A percentile compares a stretch with the other conserved stretches of the same genome.
Evolutionary conservation across 2,888 invertebrate genomes (phyloP).

Genomic region (Tachina lurida): DNA sequence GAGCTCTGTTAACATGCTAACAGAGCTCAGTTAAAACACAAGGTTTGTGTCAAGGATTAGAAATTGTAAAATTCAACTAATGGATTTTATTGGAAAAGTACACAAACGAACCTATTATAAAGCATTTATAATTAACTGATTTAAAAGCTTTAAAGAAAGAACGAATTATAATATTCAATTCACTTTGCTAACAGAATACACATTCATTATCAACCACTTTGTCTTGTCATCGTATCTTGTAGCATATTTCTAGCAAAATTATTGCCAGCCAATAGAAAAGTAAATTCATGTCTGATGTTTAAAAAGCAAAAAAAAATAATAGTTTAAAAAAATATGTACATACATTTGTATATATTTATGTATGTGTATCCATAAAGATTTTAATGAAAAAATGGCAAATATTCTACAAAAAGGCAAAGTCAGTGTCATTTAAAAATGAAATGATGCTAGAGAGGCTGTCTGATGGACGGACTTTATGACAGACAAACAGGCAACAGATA

Average conservation of each 20-base stretch:
- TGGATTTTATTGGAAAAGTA: too few relatives aligned
- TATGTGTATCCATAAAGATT: conserved; percentile 70
- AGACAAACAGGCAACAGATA: conserved; percentile 29
- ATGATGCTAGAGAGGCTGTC: conserved; percentile 40
- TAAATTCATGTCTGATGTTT: conserved; percentile 13
- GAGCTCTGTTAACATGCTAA: too few relatives aligned
- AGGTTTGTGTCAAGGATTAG: too few relatives aligned
- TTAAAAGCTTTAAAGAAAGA: too few relatives aligned
- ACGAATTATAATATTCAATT: too few relatives aligned
- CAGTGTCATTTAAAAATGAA: conserved; percentile 66
- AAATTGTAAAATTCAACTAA: too few relatives aligned
- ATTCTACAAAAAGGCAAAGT: conserved; percentile 77
- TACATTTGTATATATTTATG: conserved; percentile 10
- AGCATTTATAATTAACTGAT: too few relatives aligned
- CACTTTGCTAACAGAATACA: too few relatives aligned
- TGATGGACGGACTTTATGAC: conserved; percentile 26
- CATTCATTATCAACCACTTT: background rate
- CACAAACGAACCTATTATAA: too few relatives aligned
- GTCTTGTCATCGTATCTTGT: background rate
- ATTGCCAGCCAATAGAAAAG: background rate
- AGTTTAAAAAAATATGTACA: conserved; percentile 27
- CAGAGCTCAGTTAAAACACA: too few relatives aligned
- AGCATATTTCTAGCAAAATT: conserved; percentile 10
- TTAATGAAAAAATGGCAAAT: conserved; percentile 81
- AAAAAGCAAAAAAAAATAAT: conserved; percentile 39